Percentiles rank a stretch among this genome's conserved stretches.
phyloP scores from a whole-genome alignment of 1,140 invertebrate species.

The Drosophila prosaltans region DNA sequence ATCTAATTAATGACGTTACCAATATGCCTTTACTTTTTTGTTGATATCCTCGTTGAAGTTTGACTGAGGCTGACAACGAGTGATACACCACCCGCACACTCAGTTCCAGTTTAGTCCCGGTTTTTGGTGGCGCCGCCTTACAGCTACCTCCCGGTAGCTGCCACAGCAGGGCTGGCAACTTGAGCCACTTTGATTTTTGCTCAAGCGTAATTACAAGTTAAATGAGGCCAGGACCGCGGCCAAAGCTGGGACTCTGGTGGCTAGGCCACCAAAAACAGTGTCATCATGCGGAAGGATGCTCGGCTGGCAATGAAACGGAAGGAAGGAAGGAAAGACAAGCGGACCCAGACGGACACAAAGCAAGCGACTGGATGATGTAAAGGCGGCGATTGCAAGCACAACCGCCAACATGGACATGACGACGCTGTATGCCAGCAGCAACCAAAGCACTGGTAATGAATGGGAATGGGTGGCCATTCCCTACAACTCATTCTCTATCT shows the following conservation, averaged over 20 bases:
- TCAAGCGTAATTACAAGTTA: conserved; percentile 82
- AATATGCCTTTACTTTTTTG: neutral
- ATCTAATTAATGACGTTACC: neutral
- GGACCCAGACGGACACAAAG: conserved; percentile 47
- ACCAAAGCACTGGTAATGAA: conserved; percentile 73
- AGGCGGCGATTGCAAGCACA: conserved; percentile 66
- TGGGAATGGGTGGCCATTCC: conserved; percentile 36
- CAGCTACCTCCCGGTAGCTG: conserved; percentile 3
- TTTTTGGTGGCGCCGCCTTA: no score
- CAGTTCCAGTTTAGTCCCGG: neutral
- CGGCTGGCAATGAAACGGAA: conserved; percentile 80
- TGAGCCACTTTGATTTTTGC: conserved; percentile 82
- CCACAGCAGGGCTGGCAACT: conserved; percentile 58
- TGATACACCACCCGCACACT: neutral
- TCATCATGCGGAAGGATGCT: conserved; percentile 79
- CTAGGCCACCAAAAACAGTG: conserved; percentile 76
- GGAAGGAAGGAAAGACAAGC: conserved; percentile 67
- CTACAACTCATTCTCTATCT: conserved; percentile 23
- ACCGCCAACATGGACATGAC: conserved; percentile 41
- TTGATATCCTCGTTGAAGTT: neutral
- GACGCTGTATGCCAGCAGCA: conserved; percentile 43
- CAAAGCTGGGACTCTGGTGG: conserved; percentile 36
- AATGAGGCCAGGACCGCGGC: conserved; percentile 75
- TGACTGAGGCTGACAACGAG: conserved; percentile 10
- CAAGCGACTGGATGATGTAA: conserved; percentile 65